These are phyloP conservation scores for Erynnis tages DNA, from an alignment of 2,888 invertebrate species.

Conservation along the genomic window DNA sequence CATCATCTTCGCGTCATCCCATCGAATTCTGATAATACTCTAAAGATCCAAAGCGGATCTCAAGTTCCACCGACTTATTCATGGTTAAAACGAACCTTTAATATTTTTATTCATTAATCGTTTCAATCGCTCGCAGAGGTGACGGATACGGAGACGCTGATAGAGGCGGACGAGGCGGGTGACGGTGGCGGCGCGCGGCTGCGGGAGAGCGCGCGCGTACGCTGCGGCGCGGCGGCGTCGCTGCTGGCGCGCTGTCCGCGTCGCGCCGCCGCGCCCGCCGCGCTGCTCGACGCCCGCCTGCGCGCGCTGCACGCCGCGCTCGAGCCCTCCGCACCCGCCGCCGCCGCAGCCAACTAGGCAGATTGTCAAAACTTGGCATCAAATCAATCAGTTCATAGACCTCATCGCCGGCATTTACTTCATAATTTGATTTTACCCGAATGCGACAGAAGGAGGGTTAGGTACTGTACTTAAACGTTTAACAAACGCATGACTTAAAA, in stretches of 20 bases:
- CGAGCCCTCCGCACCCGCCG: slow-evolving; percentile 19
- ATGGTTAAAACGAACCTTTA: neutral
- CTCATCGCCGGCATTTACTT: neutral
- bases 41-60: too few species aligned
- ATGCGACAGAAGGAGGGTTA: too few species aligned
- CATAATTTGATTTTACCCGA: slow-evolving; percentile 1
- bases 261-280: too few species aligned
- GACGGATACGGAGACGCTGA: slow-evolving; percentile 35
- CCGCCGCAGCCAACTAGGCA: neutral
- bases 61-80: too few species aligned
- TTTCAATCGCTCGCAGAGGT: slow-evolving; percentile 37
- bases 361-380: too few species aligned
- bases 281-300: neutral
- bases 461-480: too few species aligned
- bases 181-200: slow-evolving; percentile 31
- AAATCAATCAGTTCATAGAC: too few species aligned
- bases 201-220: slow-evolving; percentile 31
- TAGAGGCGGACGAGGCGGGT: slow-evolving; percentile 29
- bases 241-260: slow-evolving; percentile 19
- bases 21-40: too few species aligned
- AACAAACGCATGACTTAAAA: too few species aligned
- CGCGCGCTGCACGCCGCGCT: slow-evolving; percentile 3
- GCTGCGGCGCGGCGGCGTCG: slow-evolving; percentile 32
- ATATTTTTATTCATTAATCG: neutral
- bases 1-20: too few species aligned